Evolutionary conservation across 2,797 vertebrate species (phyloP).

Genomic region (Hippoglossus hippoglossus): DNA sequence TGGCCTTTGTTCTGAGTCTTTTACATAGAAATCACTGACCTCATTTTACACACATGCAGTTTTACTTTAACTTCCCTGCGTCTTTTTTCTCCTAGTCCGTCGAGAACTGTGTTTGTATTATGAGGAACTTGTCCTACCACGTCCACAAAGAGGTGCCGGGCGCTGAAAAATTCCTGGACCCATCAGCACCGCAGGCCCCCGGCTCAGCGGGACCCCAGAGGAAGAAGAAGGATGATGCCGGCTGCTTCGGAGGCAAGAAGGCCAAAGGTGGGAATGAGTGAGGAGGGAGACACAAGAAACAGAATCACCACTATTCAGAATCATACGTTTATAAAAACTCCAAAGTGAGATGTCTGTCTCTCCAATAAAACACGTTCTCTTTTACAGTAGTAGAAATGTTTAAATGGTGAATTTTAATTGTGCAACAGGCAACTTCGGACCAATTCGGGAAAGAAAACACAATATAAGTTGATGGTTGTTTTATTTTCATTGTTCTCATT

Average conservation of each 20-base stretch:
- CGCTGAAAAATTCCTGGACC: conserved; percentile 93
- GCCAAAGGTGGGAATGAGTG: conserved; percentile 90
- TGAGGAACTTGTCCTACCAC: conserved; percentile 98
- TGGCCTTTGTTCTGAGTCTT: neutral
- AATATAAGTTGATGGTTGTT: neutral
- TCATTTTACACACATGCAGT: neutral
- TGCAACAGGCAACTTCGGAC: neutral
- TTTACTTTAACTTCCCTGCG: neutral
- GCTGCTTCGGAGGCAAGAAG: conserved; percentile 98
- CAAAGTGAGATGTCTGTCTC: neutral
- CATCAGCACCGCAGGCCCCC: conserved; percentile 81
- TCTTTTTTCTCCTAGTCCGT: conserved; percentile 87
- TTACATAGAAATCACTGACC: neutral
- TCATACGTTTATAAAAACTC: neutral
- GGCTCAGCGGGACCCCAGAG: conserved; percentile 88
- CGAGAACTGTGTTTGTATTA: conserved; percentile 99
- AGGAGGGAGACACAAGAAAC: neutral
- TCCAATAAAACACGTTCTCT: neutral
- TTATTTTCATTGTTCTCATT: no score
- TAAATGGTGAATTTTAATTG: neutral
- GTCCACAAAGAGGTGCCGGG: conserved; percentile 99
- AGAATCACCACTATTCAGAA: neutral
- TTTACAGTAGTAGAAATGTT: no score
- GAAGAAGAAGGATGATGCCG: conserved; percentile 96
- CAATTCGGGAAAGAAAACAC: no score